Base-by-base conservation (phyloP, 2,113 vertebrate species). In the Atrichornis clamosus region DNA sequence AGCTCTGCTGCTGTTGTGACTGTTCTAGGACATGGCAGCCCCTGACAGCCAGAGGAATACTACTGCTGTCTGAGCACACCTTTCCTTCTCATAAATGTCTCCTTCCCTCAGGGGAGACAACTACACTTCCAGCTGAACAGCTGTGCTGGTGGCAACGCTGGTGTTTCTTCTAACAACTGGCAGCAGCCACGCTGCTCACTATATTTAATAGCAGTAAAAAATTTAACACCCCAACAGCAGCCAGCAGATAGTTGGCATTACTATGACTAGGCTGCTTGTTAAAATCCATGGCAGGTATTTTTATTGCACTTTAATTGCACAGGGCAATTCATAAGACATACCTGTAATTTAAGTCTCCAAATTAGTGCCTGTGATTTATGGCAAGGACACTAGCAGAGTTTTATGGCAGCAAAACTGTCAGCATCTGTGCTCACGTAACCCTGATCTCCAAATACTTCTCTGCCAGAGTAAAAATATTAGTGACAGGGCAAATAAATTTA, bases 271-370 rank as follows among this genome's bases (percentile, higher is more conserved):
- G 39, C 30, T 55, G 18, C 50, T 74, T 63, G 65, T 89, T 81
- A 78, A 93, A 91, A 93, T 68, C 35, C 27, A 2, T n/a, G 42
- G 28, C 81, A 89, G 60, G 58, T 89, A 89, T 91, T 94, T 94
- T 89, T 89, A 84, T 32, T 64, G 58, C 62, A 44, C 81, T 93
- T 91, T 76, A 92, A 96, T 76, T 86, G 72, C 81, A 72, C 44
- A 67, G 82, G 74, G 75, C 58, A 92, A 84, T 67, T 80, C 55
- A 46, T 46, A 76, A 80, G 76, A 80, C 35, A 79, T 68, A 85
- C 15, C 60, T 89, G 56, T 63, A 89, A 94, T 85, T 91, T 75
- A 82, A 87, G 44, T 37, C n/a, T 76, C 69, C 84, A 82, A 68
- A 91, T 87, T 59, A 82, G 19, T 3, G 1, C 19, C 42, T 87